Evolutionary conservation across 1,140 invertebrate species (phyloP), one percentile per base, ranked within the genome.

Genomic region (Ericerus pela): DNA sequence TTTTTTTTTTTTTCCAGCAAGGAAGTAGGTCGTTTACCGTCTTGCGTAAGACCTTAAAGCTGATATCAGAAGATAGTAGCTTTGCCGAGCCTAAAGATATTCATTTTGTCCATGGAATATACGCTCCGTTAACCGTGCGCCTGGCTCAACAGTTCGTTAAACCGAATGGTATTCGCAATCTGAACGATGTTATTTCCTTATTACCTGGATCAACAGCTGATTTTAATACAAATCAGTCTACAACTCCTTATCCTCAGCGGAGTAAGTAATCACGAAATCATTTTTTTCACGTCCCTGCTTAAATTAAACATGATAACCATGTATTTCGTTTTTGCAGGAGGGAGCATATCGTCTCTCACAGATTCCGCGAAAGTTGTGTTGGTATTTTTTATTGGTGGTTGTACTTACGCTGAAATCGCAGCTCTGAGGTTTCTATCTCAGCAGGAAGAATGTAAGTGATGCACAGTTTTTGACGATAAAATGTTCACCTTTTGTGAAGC

Each of bases 351-450:
- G 58, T 82, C 80, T 0, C 72, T 75, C 47, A 75, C 76, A 8
- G 82, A 88, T 58, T 76, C 76, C 43, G 77, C 83, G 0, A 79
- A 79, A 64, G 80, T 92, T 1, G 82, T 93, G n/a, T 68, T 97
- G 4, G 88, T 97, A 0, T 91, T 95, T 66, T 96, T 96, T 66
- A 81, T 97, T 20, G 94, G 95, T 11, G 95, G 95, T 2, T 93
- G 92, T 66, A 98, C 94, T 0, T 96, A 85, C 74, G 87, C 92
- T 2, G 95, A 98, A 68, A 78, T 98, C 62, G 89, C 93, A 1
- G 90, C 92, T 0, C 69, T 98, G 1, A 75, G 94, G 60, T 95
- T 90, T 68, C 73, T 97, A 4, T 86, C 91, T 6, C 85, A 91
- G 64, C 83, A 91, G 69, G 90, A 95, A 72, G 91, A 96, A 61